Evolutionary conservation across 2,797 vertebrate genomes (phyloP).

Genomic region (Pantherophis alleghaniensis): DNA sequence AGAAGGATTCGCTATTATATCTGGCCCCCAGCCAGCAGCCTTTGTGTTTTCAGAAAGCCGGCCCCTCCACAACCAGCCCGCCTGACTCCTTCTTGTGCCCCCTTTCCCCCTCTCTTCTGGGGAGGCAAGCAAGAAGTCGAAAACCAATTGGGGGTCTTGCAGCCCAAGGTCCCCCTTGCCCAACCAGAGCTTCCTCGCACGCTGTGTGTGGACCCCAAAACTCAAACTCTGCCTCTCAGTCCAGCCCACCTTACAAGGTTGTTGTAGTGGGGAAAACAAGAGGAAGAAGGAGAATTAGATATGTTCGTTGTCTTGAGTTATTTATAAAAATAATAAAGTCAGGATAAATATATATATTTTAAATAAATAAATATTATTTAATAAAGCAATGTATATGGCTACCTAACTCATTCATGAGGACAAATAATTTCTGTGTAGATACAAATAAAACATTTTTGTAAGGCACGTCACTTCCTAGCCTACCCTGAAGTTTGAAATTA

Average conservation of each 20-base stretch:
- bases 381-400: not conserved
- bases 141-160: not conserved
- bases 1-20: slow-evolving; percentile 61
- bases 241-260: not conserved
- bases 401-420: no score
- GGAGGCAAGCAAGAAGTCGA: not conserved
- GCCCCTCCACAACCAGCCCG: not conserved
- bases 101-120: not conserved
- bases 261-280: not conserved
- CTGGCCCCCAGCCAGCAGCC: slow-evolving; percentile 66
- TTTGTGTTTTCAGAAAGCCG: slow-evolving; percentile 56
- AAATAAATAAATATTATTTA: not conserved
- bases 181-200: not conserved
- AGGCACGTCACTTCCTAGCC: not conserved
- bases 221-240: not conserved
- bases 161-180: not conserved
- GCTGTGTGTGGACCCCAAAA: not conserved
- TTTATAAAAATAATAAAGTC: not conserved
- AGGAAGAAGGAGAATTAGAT: not conserved
- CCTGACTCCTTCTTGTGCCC: not conserved
- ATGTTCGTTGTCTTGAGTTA: not conserved
- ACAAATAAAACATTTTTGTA: not conserved
- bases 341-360: not conserved
- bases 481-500: not conserved
- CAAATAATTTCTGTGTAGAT: not conserved